Evolutionary conservation across 2,797 vertebrate genomes (phyloP).

Genomic region (Lophotriccus pileatus): DNA sequence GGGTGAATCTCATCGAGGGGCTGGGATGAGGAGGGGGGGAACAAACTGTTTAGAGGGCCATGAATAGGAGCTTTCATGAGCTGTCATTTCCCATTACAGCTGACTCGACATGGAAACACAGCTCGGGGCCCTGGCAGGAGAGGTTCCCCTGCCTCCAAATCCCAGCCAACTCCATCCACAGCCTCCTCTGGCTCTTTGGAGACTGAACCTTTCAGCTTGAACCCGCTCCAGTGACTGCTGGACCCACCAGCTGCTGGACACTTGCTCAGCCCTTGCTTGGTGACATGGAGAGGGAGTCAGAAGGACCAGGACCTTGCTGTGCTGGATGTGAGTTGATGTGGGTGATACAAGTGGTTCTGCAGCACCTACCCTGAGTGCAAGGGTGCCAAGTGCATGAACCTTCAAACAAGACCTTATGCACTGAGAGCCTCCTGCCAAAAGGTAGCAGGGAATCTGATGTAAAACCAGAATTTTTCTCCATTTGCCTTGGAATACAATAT

Average conservation of each 20-base stretch:
- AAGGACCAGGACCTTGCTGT: neutral
- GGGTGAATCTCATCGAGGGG: constrained; percentile 73
- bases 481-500: neutral
- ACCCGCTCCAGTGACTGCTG: neutral
- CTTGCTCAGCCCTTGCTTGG: fast-evolving
- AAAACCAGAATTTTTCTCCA: neutral
- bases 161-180: neutral
- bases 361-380: neutral
- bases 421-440: neutral
- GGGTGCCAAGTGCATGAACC: neutral
- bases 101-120: constrained; percentile 61
- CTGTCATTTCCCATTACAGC: constrained; percentile 79
- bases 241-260: neutral
- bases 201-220: neutral
- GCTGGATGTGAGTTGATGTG: neutral
- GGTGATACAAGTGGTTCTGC: neutral
- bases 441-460: neutral
- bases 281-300: neutral
- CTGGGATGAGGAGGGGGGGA: neutral
- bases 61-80: constrained; percentile 80
- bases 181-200: constrained; percentile 9
- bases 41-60: constrained; percentile 72
- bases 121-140: neutral
- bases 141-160: neutral
- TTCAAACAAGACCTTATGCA: neutral